phyloP scores from a whole-genome alignment of 1,140 invertebrate genomes.

The Plodia interpunctella region DNA sequence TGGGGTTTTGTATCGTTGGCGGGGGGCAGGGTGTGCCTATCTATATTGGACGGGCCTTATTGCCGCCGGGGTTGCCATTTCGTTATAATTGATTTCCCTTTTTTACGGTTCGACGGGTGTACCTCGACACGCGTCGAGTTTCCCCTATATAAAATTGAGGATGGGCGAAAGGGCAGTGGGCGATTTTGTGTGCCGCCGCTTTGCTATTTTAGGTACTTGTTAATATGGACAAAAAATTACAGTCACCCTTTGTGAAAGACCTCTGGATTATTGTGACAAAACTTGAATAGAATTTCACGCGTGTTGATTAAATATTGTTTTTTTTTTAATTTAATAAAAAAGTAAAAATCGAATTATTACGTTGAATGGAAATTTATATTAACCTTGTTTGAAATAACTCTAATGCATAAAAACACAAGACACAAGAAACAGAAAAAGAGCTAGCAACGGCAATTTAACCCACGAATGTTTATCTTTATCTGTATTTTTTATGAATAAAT shows the following conservation, averaged over 20 bases:
- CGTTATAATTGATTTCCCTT: slow-evolving; percentile 67
- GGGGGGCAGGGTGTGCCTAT: slow-evolving; percentile 13
- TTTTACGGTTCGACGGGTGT: slow-evolving; percentile 56
- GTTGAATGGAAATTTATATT: no score
- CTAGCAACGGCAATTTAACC: no score
- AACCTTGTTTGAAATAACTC: no score
- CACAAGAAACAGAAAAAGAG: no score
- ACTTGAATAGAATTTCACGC: no score
- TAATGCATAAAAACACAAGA: no score
- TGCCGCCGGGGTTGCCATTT: slow-evolving; percentile 42
- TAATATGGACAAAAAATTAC: slow-evolving; percentile 6
- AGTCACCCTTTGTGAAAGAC: neutral
- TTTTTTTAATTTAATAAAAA: no score
- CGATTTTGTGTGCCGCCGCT: slow-evolving; percentile 19
- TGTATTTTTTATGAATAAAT: no score
- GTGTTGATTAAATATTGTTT: no score
- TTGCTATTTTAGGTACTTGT: neutral
- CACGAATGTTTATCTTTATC: no score
- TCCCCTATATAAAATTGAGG: slow-evolving; percentile 20
- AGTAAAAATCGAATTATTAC: no score
- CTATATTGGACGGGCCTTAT: slow-evolving; percentile 22
- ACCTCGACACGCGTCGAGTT: slow-evolving; percentile 40
- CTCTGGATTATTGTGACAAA: no score
- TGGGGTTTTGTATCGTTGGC: neutral
- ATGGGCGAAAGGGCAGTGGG: slow-evolving; percentile 25